Percentiles rank a stretch among this genome's conserved stretches.
Evolutionary conservation across 2,888 invertebrate genomes (phyloP).

Genomic region (Plemyria rubiginata): DNA sequence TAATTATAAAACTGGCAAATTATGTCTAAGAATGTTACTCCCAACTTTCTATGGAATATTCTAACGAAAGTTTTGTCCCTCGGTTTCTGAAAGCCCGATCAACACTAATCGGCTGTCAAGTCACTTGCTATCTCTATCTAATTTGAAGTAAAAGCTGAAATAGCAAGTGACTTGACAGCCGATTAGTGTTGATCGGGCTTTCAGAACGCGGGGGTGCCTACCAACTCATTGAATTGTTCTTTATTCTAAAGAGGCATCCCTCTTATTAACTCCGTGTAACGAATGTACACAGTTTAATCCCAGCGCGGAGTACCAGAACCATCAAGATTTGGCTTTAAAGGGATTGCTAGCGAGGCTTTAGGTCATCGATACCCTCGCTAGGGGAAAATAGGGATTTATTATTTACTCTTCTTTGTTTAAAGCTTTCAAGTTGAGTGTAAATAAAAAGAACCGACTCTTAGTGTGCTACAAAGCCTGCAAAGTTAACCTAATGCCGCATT

Average conservation of each 20-base stretch:
- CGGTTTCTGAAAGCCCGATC: no score
- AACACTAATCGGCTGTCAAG: no score
- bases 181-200: no score
- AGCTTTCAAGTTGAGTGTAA: constrained; percentile 27
- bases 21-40: no score
- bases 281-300: constrained; percentile 42
- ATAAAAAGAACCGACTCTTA: constrained; percentile 14
- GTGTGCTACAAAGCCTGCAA: constrained; percentile 20
- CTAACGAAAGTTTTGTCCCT: no score
- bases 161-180: no score
- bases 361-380: constrained; percentile 41
- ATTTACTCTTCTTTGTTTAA: constrained; percentile 36
- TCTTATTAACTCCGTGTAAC: constrained; percentile 30
- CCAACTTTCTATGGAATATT: constrained; percentile 1
- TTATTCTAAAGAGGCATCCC: constrained; percentile 17
- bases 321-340: constrained; percentile 47
- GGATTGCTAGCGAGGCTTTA: constrained; percentile 42
- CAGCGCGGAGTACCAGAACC: constrained; percentile 34
- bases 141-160: no score
- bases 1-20: no score
- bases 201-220: no score
- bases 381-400: constrained; percentile 31
- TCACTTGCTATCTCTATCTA: no score
- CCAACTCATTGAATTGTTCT: background rate
- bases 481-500: constrained; percentile 18